Percentiles rank a stretch among this genome's conserved stretches.
Evolutionary conservation across 2,113 vertebrate genomes (phyloP).

Genomic region (Sakesphorus luctuosus): DNA sequence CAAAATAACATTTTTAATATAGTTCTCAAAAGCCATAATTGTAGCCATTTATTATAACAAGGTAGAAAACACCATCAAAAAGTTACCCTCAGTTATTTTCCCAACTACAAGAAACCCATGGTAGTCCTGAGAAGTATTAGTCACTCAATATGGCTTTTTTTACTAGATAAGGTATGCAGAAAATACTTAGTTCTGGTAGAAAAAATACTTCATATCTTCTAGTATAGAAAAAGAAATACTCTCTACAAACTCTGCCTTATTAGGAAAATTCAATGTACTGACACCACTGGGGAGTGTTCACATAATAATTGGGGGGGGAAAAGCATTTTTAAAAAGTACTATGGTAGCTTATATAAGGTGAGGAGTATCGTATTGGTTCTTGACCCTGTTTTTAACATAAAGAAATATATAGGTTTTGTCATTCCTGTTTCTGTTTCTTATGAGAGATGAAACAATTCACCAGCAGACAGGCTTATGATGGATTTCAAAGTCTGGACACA

Average conservation of each 20-base stretch:
- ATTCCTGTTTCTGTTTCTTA: not conserved
- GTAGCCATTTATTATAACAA: not conserved
- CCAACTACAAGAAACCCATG: not conserved
- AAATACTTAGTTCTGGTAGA: not conserved
- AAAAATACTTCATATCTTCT: not conserved
- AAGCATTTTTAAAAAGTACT: not conserved
- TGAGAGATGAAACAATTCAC: not conserved
- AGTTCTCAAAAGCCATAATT: not conserved
- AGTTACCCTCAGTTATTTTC: not conserved
- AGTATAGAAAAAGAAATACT: not conserved
- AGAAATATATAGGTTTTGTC: not conserved
- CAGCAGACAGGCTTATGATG: not conserved
- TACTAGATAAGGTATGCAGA: not conserved
- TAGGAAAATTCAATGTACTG: not conserved
- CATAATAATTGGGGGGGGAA: not conserved
- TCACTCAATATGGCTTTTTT: not conserved
- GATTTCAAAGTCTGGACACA: not conserved
- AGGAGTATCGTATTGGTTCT: not conserved
- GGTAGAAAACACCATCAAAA: not conserved
- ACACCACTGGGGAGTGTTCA: not conserved
- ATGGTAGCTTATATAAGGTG: not conserved
- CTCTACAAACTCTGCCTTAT: not conserved
- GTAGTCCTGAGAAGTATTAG: not conserved
- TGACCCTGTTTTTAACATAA: not conserved
- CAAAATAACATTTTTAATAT: not conserved